phyloP scores from a whole-genome alignment of 2,888 invertebrate species.

The Polydrusus pterygomalis region DNA sequence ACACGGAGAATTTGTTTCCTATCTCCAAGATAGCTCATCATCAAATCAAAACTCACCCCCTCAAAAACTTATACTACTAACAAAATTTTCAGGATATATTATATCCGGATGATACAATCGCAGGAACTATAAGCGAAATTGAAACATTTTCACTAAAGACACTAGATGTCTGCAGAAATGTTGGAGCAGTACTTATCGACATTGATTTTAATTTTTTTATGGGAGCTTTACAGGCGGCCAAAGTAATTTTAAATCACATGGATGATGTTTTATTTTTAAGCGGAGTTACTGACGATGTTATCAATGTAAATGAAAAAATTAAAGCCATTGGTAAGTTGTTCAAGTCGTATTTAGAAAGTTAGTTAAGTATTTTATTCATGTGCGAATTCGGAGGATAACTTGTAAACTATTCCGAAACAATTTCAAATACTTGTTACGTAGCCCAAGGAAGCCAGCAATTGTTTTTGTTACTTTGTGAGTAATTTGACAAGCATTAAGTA shows the following conservation, averaged over 20 bases:
- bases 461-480: too few relatives aligned
- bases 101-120: background rate
- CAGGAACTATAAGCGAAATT: constrained; percentile 2
- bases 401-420: too few relatives aligned
- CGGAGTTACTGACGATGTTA: constrained; percentile 39
- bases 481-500: too few relatives aligned
- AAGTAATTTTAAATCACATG: constrained; percentile 36
- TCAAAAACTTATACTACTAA: too few relatives aligned
- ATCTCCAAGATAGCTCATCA: too few relatives aligned
- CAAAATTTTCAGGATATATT: constrained; percentile 25
- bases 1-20: too few relatives aligned
- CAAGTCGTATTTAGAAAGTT: background rate
- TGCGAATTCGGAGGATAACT: too few relatives aligned
- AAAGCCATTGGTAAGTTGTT: constrained; percentile 23
- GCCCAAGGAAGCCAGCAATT: too few relatives aligned
- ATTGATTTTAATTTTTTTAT: constrained; percentile 33
- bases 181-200: constrained; percentile 44
- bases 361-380: too few relatives aligned
- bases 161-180: constrained; percentile 33
- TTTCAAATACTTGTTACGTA: too few relatives aligned
- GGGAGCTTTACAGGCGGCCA: constrained; percentile 37
- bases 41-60: too few relatives aligned
- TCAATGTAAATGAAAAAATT: constrained; percentile 23
- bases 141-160: constrained; percentile 5
- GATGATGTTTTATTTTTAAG: constrained; percentile 36